A percentile compares a stretch with the other conserved stretches of the same genome.
phyloP scores from a whole-genome alignment of 2,113 vertebrate species.

The Myocastor coypus region DNA sequence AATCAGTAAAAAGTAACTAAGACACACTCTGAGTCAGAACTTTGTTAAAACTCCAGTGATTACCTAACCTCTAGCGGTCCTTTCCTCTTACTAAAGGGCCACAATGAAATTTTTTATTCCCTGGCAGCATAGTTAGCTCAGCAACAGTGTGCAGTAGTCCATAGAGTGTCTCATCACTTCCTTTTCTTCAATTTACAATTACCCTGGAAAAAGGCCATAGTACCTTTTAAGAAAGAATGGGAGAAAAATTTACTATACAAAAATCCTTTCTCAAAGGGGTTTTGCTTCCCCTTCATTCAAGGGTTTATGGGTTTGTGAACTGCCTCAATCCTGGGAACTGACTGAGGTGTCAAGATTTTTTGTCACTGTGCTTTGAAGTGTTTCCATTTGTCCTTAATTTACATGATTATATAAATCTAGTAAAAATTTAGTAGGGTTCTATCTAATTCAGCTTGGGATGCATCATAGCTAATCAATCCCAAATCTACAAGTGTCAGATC shows the following conservation, averaged over 20 bases:
- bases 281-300: not conserved
- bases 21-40: not conserved
- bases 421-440: not conserved
- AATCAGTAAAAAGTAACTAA: no score
- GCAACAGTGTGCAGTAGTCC: not conserved
- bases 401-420: not conserved
- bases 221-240: not conserved
- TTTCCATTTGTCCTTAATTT: not conserved
- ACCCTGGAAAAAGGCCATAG: not conserved
- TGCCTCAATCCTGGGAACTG: not conserved
- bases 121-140: not conserved
- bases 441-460: not conserved
- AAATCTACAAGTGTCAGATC: not conserved
- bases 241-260: not conserved
- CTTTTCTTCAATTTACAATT: not conserved
- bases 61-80: not conserved
- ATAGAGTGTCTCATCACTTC: not conserved
- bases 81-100: not conserved
- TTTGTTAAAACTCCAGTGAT: not conserved
- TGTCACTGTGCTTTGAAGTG: not conserved
- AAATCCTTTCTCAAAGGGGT: not conserved
- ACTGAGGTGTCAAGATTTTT: not conserved
- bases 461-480: not conserved
- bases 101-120: not conserved
- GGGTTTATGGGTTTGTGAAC: not conserved